A percentile compares a stretch with the other conserved stretches of the same genome.
phyloP scores from a whole-genome alignment of 2,113 vertebrate genomes.

The Gila orcuttii region DNA sequence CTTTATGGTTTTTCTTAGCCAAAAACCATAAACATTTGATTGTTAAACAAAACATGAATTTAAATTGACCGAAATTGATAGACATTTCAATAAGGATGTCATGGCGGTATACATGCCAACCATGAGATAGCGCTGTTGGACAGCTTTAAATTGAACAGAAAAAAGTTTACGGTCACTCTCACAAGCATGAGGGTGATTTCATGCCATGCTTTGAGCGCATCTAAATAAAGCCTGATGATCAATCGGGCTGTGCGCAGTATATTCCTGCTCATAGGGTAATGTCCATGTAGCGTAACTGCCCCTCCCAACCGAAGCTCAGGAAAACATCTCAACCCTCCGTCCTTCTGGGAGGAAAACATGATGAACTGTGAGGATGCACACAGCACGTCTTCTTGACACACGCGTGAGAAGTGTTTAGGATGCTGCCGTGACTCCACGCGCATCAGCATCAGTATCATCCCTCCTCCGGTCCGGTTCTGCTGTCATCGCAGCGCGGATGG shows the following conservation, averaged over 20 bases:
- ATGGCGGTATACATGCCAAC: not conserved
- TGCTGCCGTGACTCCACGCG: constrained; percentile 14
- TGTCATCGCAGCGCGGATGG: constrained; percentile 31
- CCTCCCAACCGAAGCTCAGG: constrained; percentile 50
- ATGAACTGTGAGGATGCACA: constrained; percentile 37
- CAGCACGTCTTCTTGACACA: constrained; percentile 20
- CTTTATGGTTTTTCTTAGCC: too few relatives aligned
- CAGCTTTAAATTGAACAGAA: not conserved
- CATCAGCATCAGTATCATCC: not conserved
- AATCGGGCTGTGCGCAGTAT: not conserved
- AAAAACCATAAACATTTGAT: too few relatives aligned
- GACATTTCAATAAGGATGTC: too few relatives aligned
- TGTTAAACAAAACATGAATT: too few relatives aligned
- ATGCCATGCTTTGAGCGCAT: not conserved
- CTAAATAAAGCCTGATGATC: not conserved
- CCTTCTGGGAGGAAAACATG: constrained; percentile 41
- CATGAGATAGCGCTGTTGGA: constrained; percentile 32
- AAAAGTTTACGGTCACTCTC: constrained; percentile 23
- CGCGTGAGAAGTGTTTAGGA: constrained; percentile 20
- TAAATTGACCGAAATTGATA: too few relatives aligned
- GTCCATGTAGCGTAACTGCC: constrained; percentile 23
- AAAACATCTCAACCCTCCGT: constrained; percentile 54
- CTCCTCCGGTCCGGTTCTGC: constrained; percentile 31
- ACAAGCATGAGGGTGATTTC: not conserved
- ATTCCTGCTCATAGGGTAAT: not conserved